Base-by-base conservation (phyloP, 2,113 vertebrate genomes). In the Aix galericulata region DNA sequence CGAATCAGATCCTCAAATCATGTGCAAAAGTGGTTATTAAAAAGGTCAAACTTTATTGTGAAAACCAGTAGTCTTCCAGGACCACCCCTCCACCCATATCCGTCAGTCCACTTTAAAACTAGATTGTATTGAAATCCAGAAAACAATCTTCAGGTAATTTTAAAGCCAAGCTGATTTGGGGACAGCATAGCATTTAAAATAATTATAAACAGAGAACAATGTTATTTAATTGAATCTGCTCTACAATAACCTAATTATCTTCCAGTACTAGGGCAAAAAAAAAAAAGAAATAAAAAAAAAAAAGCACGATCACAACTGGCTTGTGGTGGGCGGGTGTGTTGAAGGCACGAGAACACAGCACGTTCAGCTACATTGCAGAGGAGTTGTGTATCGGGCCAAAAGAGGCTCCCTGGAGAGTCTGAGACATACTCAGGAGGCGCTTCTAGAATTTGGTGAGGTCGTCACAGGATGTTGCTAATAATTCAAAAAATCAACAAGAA, bases 41-140 rank as follows among this genome's bases (percentile, higher is more conserved):
- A 96, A 97, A 96, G 93, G 95, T 95, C 96, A 97, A 96, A 95
- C 94, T 97, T 96, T 96, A 95, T 96, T 95, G 86, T 96, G 96
- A 96, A 95, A 96, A 94, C 92, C 95, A 96, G 95, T 94, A 96
- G 90, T 93, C 94, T 95, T 94, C 96, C 96, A 97, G 92, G 90
- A 91, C 93, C 95, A 88, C 92, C 93, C 93, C 88, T 94, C 93
- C 92, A 94, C 90, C 95, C 96, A 22, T 92, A 93, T 82, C 93
- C 60, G 2, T 95, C 92, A 94, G 93, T 95, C 96, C 93, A 71
- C 93, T 96, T 93, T 44, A 92, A 94, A 96, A 95, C 95, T 97
- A 95, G 94, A 93, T 96, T 60, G 90, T 91, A 77, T 96, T 62
- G 26, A 90, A 94, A 94, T 95, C 90, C 93, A 68, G 86, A 78